These are phyloP conservation scores for Meriones psammophilus DNA, from an alignment of 2,797 vertebrate genomes.

Conservation along the genomic window DNA sequence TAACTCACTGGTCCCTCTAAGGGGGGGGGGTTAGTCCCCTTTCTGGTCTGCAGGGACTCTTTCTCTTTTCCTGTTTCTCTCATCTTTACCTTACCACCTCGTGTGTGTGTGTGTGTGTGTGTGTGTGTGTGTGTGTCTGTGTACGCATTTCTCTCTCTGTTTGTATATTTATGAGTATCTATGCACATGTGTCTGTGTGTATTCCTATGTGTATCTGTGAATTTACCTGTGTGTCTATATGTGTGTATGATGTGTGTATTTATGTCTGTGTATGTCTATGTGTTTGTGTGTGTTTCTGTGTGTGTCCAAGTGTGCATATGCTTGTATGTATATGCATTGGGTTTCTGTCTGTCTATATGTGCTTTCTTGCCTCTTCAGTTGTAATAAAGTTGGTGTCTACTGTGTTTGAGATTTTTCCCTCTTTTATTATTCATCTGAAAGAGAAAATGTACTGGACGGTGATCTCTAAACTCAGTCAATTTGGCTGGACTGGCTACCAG, in stretches of 20 bases:
- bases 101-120: neutral
- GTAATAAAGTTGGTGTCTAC: neutral
- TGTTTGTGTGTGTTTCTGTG: neutral
- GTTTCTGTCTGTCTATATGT: neutral
- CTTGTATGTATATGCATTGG: neutral
- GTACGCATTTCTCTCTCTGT: no score
- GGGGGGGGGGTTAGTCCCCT: neutral
- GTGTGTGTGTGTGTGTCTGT: no score
- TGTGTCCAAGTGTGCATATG: neutral
- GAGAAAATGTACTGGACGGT: neutral
- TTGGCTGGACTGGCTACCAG: no score
- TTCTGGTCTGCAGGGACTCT: neutral
- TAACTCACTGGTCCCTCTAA: neutral
- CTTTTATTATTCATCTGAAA: neutral
- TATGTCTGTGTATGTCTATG: neutral
- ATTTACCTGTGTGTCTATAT: neutral
- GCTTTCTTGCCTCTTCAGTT: neutral
- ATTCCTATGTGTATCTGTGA: neutral
- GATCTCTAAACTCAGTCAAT: neutral
- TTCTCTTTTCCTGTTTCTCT: neutral
- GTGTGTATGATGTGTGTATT: neutral
- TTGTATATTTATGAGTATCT: neutral
- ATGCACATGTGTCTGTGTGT: neutral
- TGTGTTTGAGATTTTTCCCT: neutral
- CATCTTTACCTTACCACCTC: neutral